A percentile compares a stretch with the other conserved stretches of the same genome.
These are phyloP conservation scores for Caranx ignobilis DNA, from an alignment of 2,113 vertebrate genomes.

Conservation along the genomic window DNA sequence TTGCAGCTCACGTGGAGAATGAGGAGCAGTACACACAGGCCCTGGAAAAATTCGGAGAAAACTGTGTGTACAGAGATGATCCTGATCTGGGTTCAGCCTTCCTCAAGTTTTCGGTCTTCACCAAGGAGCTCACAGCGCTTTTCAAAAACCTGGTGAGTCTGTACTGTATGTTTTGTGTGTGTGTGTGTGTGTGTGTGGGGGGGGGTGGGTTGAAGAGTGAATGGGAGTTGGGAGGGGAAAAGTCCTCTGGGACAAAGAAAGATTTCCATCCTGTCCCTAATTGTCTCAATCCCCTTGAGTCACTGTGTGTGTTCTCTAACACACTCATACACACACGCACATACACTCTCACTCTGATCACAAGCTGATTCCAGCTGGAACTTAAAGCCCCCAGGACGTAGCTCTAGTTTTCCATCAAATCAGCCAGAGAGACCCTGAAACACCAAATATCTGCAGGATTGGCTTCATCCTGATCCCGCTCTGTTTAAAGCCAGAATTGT, in stretches of 20 bases:
- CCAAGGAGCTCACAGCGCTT: constrained; percentile 97
- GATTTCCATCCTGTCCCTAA: constrained; percentile 58
- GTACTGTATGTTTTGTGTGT: background rate
- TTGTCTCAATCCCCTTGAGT: constrained; percentile 54
- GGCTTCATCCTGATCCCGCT: constrained; percentile 29
- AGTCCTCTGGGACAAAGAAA: constrained; percentile 38
- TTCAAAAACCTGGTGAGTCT: constrained; percentile 98
- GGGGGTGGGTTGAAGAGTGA: background rate
- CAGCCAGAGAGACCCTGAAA: constrained; percentile 28
- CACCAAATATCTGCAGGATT: constrained; percentile 60
- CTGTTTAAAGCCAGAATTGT: constrained; percentile 32
- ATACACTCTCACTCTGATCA: background rate
- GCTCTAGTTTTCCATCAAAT: constrained; percentile 49
- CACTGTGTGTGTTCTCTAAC: constrained; percentile 40
- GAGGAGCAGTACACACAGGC: constrained; percentile 99
- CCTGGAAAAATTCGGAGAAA: constrained; percentile 98
- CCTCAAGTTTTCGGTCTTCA: constrained; percentile 98
- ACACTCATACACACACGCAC: constrained; percentile 7
- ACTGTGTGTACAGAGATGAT: constrained; percentile 97
- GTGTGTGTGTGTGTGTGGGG: constrained; percentile 7
- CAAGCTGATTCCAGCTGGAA: constrained; percentile 39
- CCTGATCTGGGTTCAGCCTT: constrained; percentile 97
- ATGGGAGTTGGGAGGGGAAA: background rate
- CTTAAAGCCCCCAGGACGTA: constrained; percentile 30
- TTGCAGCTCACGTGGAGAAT: constrained; percentile 95